A percentile compares a stretch with the other conserved stretches of the same genome.
phyloP scores from a whole-genome alignment of 2,888 invertebrate species.

The Campoplex nolae region DNA sequence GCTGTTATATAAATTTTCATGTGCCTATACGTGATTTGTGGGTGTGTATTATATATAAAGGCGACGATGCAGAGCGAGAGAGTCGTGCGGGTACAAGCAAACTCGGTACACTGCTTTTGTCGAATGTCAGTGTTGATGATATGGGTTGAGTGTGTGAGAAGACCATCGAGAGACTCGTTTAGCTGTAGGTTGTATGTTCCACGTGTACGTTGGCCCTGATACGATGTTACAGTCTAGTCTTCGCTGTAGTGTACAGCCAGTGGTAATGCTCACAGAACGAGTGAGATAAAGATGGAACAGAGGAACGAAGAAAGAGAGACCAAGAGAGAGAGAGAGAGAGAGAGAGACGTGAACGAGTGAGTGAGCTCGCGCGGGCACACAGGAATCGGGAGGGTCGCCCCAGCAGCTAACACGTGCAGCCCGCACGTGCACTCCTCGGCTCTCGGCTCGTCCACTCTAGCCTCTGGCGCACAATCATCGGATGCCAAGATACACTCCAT shows the following conservation, averaged over 20 bases:
- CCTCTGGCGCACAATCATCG: constrained; percentile 83
- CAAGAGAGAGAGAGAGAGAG: background rate
- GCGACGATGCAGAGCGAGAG: constrained; percentile 19
- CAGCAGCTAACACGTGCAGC: constrained; percentile 83
- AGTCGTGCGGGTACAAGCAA: constrained; percentile 15
- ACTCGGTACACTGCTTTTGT: background rate
- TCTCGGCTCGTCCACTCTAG: constrained; percentile 79
- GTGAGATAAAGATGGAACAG: constrained; percentile 4
- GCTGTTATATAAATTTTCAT: constrained; percentile 17
- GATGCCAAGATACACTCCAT: constrained; percentile 83
- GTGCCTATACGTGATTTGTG: constrained; percentile 23
- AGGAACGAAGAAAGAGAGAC: background rate
- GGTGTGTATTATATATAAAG: background rate
- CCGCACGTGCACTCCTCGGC: constrained; percentile 82
- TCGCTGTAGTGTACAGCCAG: constrained; percentile 32
- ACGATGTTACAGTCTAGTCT: constrained; percentile 80
- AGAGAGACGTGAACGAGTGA: constrained; percentile 38
- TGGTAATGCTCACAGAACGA: constrained; percentile 24
- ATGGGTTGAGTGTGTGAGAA: background rate
- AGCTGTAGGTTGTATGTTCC: constrained; percentile 56
- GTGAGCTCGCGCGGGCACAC: constrained; percentile 61
- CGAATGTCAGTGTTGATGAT: constrained; percentile 11
- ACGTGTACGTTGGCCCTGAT: constrained; percentile 76
- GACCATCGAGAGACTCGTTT: constrained; percentile 30
- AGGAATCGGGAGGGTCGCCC: constrained; percentile 82